Conservation (phyloP, 2,888 invertebrate species). For the Ectropis crepuscularia region DNA sequence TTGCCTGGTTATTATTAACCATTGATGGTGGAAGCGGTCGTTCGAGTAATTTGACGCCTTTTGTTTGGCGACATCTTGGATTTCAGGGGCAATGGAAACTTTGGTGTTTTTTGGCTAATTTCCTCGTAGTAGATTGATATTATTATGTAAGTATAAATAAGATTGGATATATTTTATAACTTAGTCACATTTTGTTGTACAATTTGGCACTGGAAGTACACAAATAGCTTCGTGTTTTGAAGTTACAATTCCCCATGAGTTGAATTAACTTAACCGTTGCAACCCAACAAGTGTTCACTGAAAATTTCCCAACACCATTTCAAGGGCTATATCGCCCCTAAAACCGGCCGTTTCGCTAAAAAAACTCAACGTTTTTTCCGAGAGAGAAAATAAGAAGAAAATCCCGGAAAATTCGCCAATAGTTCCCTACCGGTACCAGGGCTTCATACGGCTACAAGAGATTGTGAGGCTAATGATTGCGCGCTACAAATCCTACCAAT, state of each 20-base stretch:
- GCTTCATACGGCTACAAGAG: constrained; percentile 66
- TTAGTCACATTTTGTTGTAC: no score
- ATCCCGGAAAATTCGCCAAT: constrained; percentile 72
- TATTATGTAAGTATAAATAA: not conserved
- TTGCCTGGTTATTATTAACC: constrained; percentile 68
- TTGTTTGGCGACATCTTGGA: constrained; percentile 41
- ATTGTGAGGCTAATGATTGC: constrained; percentile 77
- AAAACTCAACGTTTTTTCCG: constrained; percentile 21
- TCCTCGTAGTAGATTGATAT: constrained; percentile 9
- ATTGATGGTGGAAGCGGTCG: constrained; percentile 57
- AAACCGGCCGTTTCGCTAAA: not conserved
- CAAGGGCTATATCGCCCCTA: constrained; percentile 24
- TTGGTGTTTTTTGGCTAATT: constrained; percentile 29
- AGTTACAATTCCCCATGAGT: no score
- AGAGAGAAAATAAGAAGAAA: constrained; percentile 57
- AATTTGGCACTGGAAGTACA: no score
- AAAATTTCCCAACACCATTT: constrained; percentile 21
- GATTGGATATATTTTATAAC: not conserved
- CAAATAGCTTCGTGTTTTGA: no score
- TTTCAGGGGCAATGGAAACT: constrained; percentile 29
- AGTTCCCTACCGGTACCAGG: constrained; percentile 68
- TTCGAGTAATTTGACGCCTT: constrained; percentile 45
- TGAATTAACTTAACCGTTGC: no score
- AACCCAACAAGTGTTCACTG: constrained; percentile 24
- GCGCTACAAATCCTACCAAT: constrained; percentile 78